These are phyloP conservation scores for Drosophila sucinea DNA, from an alignment of 1,140 invertebrate genomes.

Conservation along the genomic window DNA sequence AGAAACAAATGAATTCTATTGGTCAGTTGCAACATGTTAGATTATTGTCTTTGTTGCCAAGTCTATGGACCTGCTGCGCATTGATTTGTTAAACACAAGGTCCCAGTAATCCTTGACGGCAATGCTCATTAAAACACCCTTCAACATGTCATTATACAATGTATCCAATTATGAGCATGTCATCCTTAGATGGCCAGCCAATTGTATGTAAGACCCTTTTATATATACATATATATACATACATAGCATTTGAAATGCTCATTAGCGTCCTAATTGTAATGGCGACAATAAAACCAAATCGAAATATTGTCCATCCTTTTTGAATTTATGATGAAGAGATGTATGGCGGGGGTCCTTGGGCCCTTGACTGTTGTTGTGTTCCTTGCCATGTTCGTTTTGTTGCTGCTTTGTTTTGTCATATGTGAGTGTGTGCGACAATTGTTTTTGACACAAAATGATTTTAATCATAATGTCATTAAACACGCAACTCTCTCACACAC, in stretches of 20 bases:
- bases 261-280: conserved; percentile 60
- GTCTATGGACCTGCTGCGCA: conserved; percentile 15
- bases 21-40: not conserved
- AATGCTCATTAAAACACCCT: not conserved
- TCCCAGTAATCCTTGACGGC: not conserved
- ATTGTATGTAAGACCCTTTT: not conserved
- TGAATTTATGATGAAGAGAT: not conserved
- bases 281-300: conserved; percentile 44
- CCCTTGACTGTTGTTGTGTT: not conserved
- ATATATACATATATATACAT: not conserved
- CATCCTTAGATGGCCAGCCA: conserved; percentile 3
- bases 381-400: not conserved
- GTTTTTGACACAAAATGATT: conserved; percentile 80
- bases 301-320: conserved; percentile 17
- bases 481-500: conserved; percentile 42
- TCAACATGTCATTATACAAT: not conserved
- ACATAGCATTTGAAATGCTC: conserved; percentile 26
- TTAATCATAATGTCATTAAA: conserved; percentile 81
- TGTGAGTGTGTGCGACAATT: conserved; percentile 67
- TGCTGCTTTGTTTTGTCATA: conserved; percentile 7
- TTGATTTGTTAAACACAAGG: conserved; percentile 35
- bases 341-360: not conserved
- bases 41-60: not conserved
- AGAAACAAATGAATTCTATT: not conserved
- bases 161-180: not conserved